Conservation (phyloP, 2,113 vertebrate genomes). For the Equus quagga region DNA sequence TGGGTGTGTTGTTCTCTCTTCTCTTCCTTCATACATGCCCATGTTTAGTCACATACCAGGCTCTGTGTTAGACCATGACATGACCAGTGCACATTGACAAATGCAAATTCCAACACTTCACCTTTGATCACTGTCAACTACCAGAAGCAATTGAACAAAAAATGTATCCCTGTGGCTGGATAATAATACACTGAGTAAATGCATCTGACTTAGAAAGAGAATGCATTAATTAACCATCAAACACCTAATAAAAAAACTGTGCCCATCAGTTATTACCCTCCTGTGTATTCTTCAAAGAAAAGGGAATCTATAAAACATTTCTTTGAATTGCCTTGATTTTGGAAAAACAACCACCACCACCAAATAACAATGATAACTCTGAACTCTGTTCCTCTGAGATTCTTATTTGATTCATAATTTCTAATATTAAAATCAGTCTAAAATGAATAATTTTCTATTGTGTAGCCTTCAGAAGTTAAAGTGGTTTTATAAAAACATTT, state of each 20-base stretch:
- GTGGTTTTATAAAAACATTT: neutral
- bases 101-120: neutral
- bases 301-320: neutral
- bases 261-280: neutral
- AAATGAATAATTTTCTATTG: neutral
- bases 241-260: neutral
- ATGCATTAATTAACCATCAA: neutral
- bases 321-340: neutral
- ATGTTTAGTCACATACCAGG: neutral
- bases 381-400: neutral
- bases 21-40: neutral
- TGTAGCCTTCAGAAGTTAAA: neutral
- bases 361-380: neutral
- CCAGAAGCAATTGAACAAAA: neutral
- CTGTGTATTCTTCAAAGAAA: neutral
- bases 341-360: neutral
- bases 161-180: neutral
- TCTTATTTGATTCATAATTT: neutral
- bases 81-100: neutral
- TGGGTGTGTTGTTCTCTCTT: neutral
- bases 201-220: neutral
- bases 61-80: neutral
- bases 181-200: slow-evolving; percentile 11
- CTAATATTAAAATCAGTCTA: neutral
- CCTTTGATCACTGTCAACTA: neutral